These are phyloP conservation scores for Brachionus manjavacas DNA, from an alignment of 1,140 invertebrate genomes.

Conservation along the genomic window DNA sequence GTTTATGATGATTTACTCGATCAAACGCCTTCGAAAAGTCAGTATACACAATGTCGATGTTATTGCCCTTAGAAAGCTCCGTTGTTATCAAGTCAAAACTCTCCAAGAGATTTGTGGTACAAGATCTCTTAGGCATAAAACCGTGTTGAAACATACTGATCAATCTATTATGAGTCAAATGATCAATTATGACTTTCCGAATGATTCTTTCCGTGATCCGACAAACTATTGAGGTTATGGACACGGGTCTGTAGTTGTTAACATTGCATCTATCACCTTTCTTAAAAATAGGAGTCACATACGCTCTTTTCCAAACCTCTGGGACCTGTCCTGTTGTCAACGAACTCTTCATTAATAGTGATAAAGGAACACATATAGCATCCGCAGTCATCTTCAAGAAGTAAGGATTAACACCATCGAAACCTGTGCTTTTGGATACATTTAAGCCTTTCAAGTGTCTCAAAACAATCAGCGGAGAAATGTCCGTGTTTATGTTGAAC, in stretches of 20 bases:
- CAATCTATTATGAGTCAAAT: not conserved
- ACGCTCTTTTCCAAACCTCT: conserved; percentile 8
- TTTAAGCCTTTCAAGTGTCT: not conserved
- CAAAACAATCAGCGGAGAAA: too few species aligned
- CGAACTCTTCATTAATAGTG: not conserved
- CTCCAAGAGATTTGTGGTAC: conserved; percentile 41
- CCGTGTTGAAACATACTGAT: not conserved
- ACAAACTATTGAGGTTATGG: not conserved
- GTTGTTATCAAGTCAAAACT: conserved; percentile 28
- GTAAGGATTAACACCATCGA: not conserved
- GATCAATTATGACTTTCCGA: not conserved
- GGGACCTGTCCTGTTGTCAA: not conserved
- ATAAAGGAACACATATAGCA: not conserved
- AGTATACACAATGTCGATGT: too few species aligned
- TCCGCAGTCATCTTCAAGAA: not conserved
- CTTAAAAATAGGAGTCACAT: conserved; percentile 24
- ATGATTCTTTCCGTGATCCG: conserved; percentile 29
- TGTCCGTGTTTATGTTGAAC: too few species aligned
- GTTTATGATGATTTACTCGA: conserved; percentile 37
- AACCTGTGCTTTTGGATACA: not conserved
- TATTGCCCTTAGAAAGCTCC: not conserved
- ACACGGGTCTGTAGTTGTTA: conserved; percentile 37
- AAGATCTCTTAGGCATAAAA: not conserved
- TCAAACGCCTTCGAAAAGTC: too few species aligned
- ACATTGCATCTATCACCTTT: not conserved